Evolutionary conservation across 1,140 invertebrate genomes (phyloP).

Genomic region (Drosophila pseudoobscura): DNA sequence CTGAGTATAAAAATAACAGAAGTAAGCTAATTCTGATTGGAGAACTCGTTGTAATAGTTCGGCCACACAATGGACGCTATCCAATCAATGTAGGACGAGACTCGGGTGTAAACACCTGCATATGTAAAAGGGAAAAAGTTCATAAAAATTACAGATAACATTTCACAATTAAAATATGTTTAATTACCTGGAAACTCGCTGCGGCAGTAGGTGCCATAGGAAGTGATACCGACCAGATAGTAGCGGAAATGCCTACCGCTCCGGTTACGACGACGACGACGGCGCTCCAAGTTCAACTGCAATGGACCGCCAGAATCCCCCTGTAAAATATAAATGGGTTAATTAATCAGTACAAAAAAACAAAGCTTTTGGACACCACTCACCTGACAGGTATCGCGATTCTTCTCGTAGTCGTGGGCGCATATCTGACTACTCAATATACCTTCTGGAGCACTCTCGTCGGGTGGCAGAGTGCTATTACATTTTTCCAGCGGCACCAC

Average conservation of each 20-base stretch:
- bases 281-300: slow-evolving; percentile 65
- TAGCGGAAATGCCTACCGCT: slow-evolving; percentile 41
- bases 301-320: slow-evolving; percentile 67
- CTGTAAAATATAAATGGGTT: slow-evolving; percentile 5
- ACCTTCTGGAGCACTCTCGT: slow-evolving; percentile 41
- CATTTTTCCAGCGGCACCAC: slow-evolving; percentile 48
- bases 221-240: slow-evolving; percentile 76
- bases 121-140: not conserved
- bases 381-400: slow-evolving; percentile 71
- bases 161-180: not conserved
- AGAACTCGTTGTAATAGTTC: slow-evolving; percentile 42
- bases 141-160: not conserved
- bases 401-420: slow-evolving; percentile 56
- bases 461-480: slow-evolving; percentile 44
- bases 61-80: slow-evolving; percentile 83
- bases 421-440: slow-evolving; percentile 64
- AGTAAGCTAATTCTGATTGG: slow-evolving; percentile 3
- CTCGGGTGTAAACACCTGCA: slow-evolving; percentile 83
- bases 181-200: slow-evolving; percentile 58
- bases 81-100: slow-evolving; percentile 84
- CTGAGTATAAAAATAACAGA: no score
- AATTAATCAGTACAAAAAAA: not conserved
- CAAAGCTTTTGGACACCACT: not conserved
- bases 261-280: slow-evolving; percentile 45
- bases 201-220: slow-evolving; percentile 76